Conservation (phyloP, 2,888 invertebrate species). For the Listrodromus nycthemerus region DNA sequence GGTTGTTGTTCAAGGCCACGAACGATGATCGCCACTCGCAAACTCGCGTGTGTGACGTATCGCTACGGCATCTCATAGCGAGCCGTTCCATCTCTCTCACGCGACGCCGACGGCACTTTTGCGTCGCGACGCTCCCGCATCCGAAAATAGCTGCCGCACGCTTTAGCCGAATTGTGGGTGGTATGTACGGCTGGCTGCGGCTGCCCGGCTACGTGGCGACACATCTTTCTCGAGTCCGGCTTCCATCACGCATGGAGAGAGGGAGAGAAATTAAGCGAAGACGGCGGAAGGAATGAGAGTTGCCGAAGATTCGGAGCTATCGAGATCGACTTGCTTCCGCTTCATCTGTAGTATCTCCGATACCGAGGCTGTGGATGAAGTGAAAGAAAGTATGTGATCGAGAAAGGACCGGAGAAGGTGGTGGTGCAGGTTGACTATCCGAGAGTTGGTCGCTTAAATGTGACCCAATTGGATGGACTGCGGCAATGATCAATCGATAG, state of each 20-base stretch:
- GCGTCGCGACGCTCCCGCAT: constrained; percentile 69
- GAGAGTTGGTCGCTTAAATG: constrained; percentile 64
- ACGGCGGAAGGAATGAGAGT: constrained; percentile 15
- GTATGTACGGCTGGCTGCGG: constrained; percentile 25
- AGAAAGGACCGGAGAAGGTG: constrained; percentile 24
- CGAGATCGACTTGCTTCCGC: neutral
- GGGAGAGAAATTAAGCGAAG: neutral
- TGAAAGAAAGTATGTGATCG: constrained; percentile 26
- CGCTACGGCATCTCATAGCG: neutral
- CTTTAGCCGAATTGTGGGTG: constrained; percentile 66
- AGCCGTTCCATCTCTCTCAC: constrained; percentile 18
- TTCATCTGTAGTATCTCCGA: constrained; percentile 19
- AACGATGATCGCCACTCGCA: constrained; percentile 38
- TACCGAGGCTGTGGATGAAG: neutral
- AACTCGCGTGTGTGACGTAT: constrained; percentile 29
- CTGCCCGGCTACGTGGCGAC: constrained; percentile 58
- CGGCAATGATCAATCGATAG: constrained; percentile 76
- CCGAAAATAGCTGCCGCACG: constrained; percentile 71
- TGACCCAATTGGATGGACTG: constrained; percentile 73
- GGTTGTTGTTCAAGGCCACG: constrained; percentile 56
- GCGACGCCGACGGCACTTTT: constrained; percentile 68
- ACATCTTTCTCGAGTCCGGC: constrained; percentile 52
- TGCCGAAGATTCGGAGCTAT: neutral
- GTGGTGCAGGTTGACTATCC: constrained; percentile 22
- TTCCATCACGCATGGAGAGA: constrained; percentile 38